These are phyloP conservation scores for Ctenicera cuprea DNA, from an alignment of 2,888 invertebrate genomes.

Conservation along the genomic window DNA sequence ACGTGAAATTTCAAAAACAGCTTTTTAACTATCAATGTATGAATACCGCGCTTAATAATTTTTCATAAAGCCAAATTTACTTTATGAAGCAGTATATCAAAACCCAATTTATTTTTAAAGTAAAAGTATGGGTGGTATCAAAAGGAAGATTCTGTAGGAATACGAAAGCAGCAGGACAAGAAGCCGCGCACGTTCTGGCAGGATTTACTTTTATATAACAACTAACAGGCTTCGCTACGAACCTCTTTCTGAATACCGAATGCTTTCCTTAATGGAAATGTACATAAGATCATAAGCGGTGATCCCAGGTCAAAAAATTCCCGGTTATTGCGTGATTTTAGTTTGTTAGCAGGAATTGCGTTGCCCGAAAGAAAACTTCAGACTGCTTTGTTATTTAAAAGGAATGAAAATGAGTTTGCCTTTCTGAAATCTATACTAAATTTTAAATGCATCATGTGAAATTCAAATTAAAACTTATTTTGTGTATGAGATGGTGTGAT, in stretches of 20 bases:
- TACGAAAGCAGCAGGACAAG: constrained; percentile 65
- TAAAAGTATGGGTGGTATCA: constrained; percentile 65
- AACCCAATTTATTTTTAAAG: constrained; percentile 66
- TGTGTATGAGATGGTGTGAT: too few species aligned
- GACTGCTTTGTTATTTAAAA: constrained; percentile 14
- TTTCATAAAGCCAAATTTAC: constrained; percentile 53
- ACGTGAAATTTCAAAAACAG: constrained; percentile 12
- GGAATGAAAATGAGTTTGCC: background rate
- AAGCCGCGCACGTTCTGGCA: constrained; percentile 68
- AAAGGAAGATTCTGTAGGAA: constrained; percentile 62
- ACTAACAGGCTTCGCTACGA: constrained; percentile 70
- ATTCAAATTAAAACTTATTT: background rate
- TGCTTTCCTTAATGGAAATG: constrained; percentile 70
- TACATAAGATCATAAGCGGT: constrained; percentile 69
- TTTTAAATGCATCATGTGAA: constrained; percentile 3
- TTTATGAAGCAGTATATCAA: constrained; percentile 61
- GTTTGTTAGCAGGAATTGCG: constrained; percentile 20
- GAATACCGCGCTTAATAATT: constrained; percentile 42
- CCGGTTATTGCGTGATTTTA: constrained; percentile 38
- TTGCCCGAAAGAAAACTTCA: constrained; percentile 4
- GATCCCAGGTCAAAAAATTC: constrained; percentile 52
- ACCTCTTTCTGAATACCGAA: constrained; percentile 69
- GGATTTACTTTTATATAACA: constrained; percentile 72
- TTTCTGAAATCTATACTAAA: background rate
- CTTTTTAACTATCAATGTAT: constrained; percentile 4